Evolutionary conservation across 2,888 invertebrate species (phyloP), one percentile per base, ranked within the genome.

Genomic region (Calameuta filiformis): DNA sequence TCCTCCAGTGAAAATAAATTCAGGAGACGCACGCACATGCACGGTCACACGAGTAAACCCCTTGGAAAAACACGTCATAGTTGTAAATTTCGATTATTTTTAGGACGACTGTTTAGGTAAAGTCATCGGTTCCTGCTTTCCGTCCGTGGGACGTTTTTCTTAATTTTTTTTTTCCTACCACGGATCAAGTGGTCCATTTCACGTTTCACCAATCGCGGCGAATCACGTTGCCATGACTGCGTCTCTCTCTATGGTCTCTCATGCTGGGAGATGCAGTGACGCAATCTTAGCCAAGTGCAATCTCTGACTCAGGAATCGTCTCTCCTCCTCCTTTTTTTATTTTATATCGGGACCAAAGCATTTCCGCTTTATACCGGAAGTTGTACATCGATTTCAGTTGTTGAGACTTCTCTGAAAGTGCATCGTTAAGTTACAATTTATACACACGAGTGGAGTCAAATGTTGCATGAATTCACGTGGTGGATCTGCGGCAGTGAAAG

Each of bases 61-160:
- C 56, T 56, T 56, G 35, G 35, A 74, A 37, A 74, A 34, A 37
- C 74, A 37, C 74, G 74, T 74, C 74, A 74, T 74, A 74, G 74
- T 74, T 75, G 56, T 73, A 75, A 68, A 76, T 75, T 78, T 76
- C 78, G 75, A 76, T 78, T 78, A 78, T 78, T 78, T 78, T 78
- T 78, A 78, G 78, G 35, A 33, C 35, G 75, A 3, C 75, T 76
- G 78, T 78, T 76, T 78, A 76, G 56, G 30, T 69, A 34, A 35
- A 76, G 69, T 78, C 73, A 78, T 75, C 73, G 75, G 75, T 73
- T 78, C 56, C 78, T 78, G 78, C 75, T 78, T 78, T 78, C 78
- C 73, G 76, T 75, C 75, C 12, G 71, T 71, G 71, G 71, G 71
- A 71, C 71, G 31, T 11, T 71, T 71, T 56, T 56, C 56, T 9